Conservation (phyloP, 2,797 vertebrate species). For the Sylvia borin region DNA sequence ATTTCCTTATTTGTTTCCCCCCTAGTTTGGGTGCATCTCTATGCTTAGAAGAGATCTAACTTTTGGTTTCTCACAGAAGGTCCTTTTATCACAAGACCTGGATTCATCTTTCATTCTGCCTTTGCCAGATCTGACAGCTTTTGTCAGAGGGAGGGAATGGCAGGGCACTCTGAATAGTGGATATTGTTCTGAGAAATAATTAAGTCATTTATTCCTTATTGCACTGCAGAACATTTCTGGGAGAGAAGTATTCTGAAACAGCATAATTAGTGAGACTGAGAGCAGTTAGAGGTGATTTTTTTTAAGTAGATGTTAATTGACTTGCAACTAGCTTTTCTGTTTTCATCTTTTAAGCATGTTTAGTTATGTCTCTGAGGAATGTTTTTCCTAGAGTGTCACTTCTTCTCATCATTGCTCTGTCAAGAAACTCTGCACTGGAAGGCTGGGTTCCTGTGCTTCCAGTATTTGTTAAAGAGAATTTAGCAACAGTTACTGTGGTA, state of each 20-base stretch:
- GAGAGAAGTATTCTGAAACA: background rate
- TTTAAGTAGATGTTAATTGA: background rate
- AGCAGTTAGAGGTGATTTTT: background rate
- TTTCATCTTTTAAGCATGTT: background rate
- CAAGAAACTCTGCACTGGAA: background rate
- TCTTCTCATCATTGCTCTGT: background rate
- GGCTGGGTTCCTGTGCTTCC: background rate
- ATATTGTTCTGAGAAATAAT: conserved; percentile 23
- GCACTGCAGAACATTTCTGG: background rate
- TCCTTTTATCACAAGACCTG: background rate
- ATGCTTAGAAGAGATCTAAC: background rate
- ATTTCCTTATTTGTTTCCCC: background rate
- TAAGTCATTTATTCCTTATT: background rate
- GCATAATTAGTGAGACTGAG: background rate
- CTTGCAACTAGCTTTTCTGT: background rate
- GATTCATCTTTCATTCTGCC: background rate
- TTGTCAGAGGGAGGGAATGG: background rate
- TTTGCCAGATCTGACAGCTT: background rate
- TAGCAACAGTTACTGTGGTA: background rate
- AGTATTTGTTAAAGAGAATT: background rate
- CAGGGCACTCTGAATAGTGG: background rate
- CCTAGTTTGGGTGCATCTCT: background rate
- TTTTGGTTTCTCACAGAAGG: background rate
- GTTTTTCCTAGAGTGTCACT: background rate
- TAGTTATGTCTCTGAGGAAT: background rate